Base-by-base conservation (phyloP, 1,140 invertebrate species). In the Papilio dardanus region DNA sequence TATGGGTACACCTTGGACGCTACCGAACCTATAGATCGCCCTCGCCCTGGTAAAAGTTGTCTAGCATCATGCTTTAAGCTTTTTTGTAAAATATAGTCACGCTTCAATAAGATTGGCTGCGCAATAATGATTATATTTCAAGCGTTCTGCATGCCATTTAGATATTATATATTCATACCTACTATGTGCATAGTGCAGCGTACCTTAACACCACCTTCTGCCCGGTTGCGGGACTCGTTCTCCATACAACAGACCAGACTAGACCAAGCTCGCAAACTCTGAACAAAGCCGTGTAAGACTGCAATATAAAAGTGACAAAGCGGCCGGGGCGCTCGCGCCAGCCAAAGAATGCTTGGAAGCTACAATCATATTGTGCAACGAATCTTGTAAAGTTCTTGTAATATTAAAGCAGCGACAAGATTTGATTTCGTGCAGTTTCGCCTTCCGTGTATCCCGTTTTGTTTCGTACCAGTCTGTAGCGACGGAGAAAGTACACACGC, bases 111-210 rank as follows among this genome's bases (percentile, higher is more conserved):
- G 91, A 93, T 92, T 93, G 91, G 91, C 92, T 93, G 92, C 92
- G 91, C 90, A 92, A 93, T 93, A 92, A 93, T 92, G 91, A 93
- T 93, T 92, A 92, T 93, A 92, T 92, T 94, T 95, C 94, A 95
- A 95, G 94, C 94, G 94, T 95, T 95, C 94, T 95, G 94, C 94
- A 95, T 95, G 94, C 92, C 91, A 94, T 91, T 93, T 92, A 92
- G 90, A 92, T 93, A 88, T 88, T 92, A 91, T 92, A 92, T 93
- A 92, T 92, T 91, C 90, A 93, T 93, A 86, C 90, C 89, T 92
- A 89, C 86, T 89, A 90, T 93, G 88, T 92, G 91, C 91, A 89
- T 93, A 92, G 90, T 88, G 88, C 91, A 86, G 88, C 89, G 87
- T 88, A 88, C 76, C 82, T 88, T 92, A 91, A 92, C 89, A 90